Percentiles rank a stretch among this genome's conserved stretches.
Conservation (phyloP, 2,888 invertebrate species). For the Dendrolimus houi region DNA sequence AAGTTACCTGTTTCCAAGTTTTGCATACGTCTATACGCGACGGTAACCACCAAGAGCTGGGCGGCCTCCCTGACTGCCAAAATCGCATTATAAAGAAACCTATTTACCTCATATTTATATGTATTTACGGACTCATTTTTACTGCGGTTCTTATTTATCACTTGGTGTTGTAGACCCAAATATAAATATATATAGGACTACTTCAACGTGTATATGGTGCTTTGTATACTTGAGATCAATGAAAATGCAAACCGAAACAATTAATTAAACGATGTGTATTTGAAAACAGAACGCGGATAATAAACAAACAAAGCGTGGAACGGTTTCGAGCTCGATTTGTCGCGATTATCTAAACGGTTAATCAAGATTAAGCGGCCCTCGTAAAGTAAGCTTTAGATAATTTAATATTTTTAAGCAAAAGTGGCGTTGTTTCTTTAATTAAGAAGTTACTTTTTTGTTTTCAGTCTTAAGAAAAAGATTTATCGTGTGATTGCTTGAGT, state of each 20-base stretch:
- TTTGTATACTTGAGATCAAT: neutral
- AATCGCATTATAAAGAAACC: too few relatives aligned
- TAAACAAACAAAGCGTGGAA: slow-evolving; percentile 23
- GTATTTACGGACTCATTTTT: too few relatives aligned
- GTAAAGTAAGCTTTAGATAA: slow-evolving; percentile 27
- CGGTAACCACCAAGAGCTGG: too few relatives aligned
- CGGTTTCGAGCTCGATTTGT: slow-evolving; percentile 41
- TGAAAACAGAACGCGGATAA: slow-evolving; percentile 2
- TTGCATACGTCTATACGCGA: too few relatives aligned
- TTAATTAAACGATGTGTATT: neutral
- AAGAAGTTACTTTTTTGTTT: neutral
- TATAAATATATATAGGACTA: too few relatives aligned
- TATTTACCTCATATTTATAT: too few relatives aligned
- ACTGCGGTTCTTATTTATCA: too few relatives aligned
- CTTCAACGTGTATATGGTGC: neutral
- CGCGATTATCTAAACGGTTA: slow-evolving; percentile 49
- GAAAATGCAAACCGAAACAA: neutral
- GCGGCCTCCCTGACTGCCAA: too few relatives aligned
- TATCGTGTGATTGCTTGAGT: neutral
- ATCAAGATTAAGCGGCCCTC: slow-evolving; percentile 48
- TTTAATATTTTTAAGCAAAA: slow-evolving; percentile 17
- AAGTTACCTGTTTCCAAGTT: too few relatives aligned
- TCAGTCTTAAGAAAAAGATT: neutral
- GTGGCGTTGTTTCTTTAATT: neutral
- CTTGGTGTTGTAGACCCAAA: too few relatives aligned